Conservation (phyloP, 2,113 vertebrate species). For the Brachypodius melanocephalos region DNA sequence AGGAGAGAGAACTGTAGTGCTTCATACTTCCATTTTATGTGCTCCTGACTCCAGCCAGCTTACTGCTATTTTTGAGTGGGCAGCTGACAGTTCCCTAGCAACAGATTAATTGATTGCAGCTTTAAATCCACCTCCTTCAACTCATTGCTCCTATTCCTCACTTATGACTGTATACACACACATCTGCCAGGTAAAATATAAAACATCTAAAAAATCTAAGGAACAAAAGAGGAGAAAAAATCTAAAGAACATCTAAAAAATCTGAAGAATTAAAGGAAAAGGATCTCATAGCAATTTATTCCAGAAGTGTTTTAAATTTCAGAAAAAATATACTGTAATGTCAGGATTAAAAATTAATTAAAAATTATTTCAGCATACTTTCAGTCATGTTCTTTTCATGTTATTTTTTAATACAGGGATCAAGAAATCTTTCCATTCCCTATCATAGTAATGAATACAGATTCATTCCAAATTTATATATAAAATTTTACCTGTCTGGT, state of each 20-base stretch:
- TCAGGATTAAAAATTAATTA: not conserved
- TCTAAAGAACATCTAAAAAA: not conserved
- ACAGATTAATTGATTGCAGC: conserved; percentile 24
- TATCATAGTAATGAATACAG: not conserved
- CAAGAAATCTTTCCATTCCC: not conserved
- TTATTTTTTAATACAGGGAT: not conserved
- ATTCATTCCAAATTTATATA: not conserved
- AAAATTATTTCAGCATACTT: not conserved
- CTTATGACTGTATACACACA: not conserved
- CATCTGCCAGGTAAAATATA: not conserved
- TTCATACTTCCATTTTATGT: not conserved
- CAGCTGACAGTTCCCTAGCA: conserved; percentile 8
- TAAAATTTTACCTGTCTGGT: not conserved
- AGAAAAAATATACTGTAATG: not conserved
- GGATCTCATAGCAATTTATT: not conserved
- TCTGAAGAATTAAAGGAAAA: not conserved
- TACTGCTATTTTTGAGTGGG: not conserved
- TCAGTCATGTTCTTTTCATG: not conserved
- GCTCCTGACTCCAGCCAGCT: not conserved
- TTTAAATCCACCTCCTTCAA: not conserved
- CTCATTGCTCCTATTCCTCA: not conserved
- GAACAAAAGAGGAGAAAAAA: not conserved
- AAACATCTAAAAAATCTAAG: not conserved
- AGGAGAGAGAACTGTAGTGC: fast-evolving
- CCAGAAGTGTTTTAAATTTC: not conserved